Percentiles rank a stretch among this genome's conserved stretches.
phyloP scores from a whole-genome alignment of 2,888 invertebrate genomes.

The Coleophora flavipennella region DNA sequence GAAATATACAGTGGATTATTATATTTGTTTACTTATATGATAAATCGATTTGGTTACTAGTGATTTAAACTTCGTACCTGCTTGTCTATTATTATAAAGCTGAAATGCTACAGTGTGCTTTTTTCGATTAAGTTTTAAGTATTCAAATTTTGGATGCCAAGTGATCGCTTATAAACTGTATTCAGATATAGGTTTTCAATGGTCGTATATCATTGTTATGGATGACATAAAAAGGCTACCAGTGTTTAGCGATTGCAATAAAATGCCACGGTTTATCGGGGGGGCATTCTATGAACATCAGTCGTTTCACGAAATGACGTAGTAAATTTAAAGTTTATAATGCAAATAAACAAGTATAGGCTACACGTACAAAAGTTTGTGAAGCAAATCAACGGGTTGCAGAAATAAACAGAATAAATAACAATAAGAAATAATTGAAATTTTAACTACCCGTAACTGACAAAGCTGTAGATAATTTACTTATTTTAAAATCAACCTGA shows the following conservation, averaged over 20 bases:
- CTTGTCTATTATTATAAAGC: too few species aligned
- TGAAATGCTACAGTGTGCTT: too few species aligned
- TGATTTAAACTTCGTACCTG: too few species aligned
- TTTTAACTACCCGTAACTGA: too few species aligned
- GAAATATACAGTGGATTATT: slow-evolving; percentile 17
- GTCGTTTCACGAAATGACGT: slow-evolving; percentile 14
- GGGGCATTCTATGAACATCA: slow-evolving; percentile 10
- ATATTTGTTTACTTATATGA: slow-evolving; percentile 5
- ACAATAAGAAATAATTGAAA: too few species aligned
- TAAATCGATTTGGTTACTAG: slow-evolving; percentile 23
- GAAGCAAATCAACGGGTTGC: too few species aligned
- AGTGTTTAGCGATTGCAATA: slow-evolving; percentile 34
- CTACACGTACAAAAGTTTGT: too few species aligned
- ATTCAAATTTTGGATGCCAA: slow-evolving; percentile 23
- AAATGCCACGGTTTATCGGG: slow-evolving; percentile 25
- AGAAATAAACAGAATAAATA: too few species aligned
- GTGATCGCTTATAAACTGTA: slow-evolving; percentile 28
- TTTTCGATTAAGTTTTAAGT: too few species aligned
- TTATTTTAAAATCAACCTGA: too few species aligned
- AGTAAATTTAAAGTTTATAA: slow-evolving; percentile 9
- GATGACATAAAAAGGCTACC: slow-evolving; percentile 43
- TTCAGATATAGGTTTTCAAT: slow-evolving; percentile 13
- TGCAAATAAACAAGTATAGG: too few species aligned
- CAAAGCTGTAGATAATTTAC: too few species aligned
- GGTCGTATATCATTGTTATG: slow-evolving; percentile 43